Percentiles rank a stretch among this genome's conserved stretches.
phyloP scores from a whole-genome alignment of 2,888 invertebrate genomes.

The Pachymerium ferrugineum region DNA sequence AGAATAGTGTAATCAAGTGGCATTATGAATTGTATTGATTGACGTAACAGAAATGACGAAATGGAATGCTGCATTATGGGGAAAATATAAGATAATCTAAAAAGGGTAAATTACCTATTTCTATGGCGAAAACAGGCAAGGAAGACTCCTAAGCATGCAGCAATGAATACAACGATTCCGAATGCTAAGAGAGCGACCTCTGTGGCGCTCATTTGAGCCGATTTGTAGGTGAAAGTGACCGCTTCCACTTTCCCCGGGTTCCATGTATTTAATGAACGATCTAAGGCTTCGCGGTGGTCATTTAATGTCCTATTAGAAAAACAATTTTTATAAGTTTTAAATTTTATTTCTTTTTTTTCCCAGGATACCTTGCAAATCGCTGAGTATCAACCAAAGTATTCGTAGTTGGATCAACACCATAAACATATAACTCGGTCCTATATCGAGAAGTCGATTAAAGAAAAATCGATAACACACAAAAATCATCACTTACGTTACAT shows the following conservation, averaged over 20 bases:
- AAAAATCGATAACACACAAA: too few relatives aligned
- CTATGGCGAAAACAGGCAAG: slow-evolving; percentile 63
- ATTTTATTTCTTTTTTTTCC: slow-evolving; percentile 30
- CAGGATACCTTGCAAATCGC: slow-evolving; percentile 40
- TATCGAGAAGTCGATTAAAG: not conserved
- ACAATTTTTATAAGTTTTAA: not conserved
- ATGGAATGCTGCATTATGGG: too few relatives aligned
- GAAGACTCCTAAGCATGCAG: slow-evolving; percentile 70
- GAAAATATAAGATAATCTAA: not conserved
- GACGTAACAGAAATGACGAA: too few relatives aligned
- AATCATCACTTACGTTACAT: slow-evolving; percentile 58
- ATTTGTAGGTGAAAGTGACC: slow-evolving; percentile 41
- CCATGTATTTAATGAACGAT: too few relatives aligned
- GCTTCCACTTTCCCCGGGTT: slow-evolving; percentile 40
- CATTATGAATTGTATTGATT: too few relatives aligned
- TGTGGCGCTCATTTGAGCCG: slow-evolving; percentile 57
- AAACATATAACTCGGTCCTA: slow-evolving; percentile 79
- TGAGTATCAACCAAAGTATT: slow-evolving; percentile 78
- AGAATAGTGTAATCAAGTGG: too few relatives aligned
- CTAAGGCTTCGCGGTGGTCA: slow-evolving; percentile 35
- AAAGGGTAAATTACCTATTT: not conserved
- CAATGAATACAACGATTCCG: slow-evolving; percentile 73
- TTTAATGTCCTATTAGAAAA: slow-evolving; percentile 23
- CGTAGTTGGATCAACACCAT: slow-evolving; percentile 73
- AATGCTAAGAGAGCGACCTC: slow-evolving; percentile 75